Evolutionary conservation across 2,113 vertebrate genomes (phyloP).

Genomic region (Barbus barbus): DNA sequence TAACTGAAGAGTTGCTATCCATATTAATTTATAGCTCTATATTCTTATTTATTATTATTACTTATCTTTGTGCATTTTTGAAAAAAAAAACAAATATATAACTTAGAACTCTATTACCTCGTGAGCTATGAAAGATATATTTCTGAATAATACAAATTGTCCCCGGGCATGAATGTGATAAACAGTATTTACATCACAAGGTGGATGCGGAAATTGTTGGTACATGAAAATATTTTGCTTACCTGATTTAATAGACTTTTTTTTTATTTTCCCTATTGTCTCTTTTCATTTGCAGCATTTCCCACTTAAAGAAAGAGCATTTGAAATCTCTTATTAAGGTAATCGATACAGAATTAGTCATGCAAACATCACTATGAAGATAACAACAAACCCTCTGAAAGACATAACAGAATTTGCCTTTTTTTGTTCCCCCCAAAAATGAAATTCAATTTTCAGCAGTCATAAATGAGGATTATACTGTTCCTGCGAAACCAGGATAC

Average conservation of each 20-base stretch:
- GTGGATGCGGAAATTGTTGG: no score
- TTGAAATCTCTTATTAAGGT: not conserved
- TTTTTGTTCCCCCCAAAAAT: fast-evolving
- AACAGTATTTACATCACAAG: no score
- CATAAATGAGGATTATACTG: not conserved
- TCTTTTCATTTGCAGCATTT: not conserved
- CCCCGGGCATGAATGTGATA: no score
- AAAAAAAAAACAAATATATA: no score
- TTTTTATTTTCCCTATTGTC: not conserved
- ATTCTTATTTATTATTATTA: no score
- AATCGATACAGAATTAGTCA: not conserved
- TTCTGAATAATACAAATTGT: no score
- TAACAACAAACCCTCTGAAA: not conserved
- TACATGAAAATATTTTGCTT: not conserved
- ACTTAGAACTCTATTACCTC: no score
- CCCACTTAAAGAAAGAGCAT: not conserved
- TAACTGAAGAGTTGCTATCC: no score
- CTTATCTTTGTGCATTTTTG: no score
- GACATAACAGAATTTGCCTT: not conserved
- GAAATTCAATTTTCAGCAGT: not conserved
- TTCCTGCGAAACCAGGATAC: not conserved
- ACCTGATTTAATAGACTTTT: not conserved
- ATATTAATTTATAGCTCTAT: no score
- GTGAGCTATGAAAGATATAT: no score
- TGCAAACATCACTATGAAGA: not conserved